Evolutionary conservation across 2,888 invertebrate genomes (phyloP).

Genomic region (Athalia cordata): DNA sequence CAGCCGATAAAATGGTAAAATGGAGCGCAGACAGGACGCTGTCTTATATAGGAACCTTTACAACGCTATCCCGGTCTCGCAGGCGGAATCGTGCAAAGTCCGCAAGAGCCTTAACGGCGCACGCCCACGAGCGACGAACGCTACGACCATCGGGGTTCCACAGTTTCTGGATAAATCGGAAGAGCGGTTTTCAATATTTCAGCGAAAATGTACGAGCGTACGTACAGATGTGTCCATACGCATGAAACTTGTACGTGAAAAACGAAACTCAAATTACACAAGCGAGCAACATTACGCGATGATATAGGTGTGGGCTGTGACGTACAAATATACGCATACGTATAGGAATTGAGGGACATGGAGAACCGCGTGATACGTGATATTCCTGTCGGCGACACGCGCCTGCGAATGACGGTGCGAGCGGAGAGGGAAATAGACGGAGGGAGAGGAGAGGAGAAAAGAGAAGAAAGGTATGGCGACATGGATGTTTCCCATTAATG

Average conservation of each 20-base stretch:
- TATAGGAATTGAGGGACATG: background rate
- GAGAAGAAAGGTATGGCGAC: background rate
- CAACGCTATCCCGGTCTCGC: constrained; percentile 32
- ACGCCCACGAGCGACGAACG: constrained; percentile 16
- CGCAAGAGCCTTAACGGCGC: constrained; percentile 45
- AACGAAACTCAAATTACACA: constrained; percentile 5
- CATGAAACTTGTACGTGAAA: background rate
- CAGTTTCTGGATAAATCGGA: no score
- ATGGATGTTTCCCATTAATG: constrained; percentile 33
- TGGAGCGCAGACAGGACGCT: constrained; percentile 47
- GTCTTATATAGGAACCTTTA: constrained; percentile 46
- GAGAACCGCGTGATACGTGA: constrained; percentile 22
- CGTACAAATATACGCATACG: background rate
- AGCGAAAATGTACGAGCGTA: background rate
- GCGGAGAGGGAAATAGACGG: background rate
- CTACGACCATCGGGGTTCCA: background rate
- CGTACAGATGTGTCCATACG: background rate
- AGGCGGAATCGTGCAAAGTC: constrained; percentile 46
- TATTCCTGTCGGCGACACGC: constrained; percentile 29
- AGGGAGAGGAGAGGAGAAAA: background rate
- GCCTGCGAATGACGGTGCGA: constrained; percentile 1
- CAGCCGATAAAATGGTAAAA: constrained; percentile 48
- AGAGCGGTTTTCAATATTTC: background rate
- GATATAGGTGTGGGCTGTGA: background rate
- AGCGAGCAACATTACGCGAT: no score